Conservation (phyloP, 2,888 invertebrate genomes). For the Orgyia antiqua region DNA sequence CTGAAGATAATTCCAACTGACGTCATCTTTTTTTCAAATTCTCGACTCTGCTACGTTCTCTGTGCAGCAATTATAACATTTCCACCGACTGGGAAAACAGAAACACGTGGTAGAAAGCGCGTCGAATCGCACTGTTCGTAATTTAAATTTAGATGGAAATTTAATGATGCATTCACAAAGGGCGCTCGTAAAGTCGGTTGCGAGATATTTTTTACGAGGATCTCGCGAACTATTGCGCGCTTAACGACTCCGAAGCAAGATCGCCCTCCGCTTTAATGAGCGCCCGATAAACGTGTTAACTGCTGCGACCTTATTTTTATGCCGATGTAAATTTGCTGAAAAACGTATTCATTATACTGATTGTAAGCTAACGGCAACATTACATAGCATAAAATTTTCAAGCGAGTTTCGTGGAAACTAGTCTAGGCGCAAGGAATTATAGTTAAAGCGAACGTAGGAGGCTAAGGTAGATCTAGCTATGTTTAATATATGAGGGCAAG, state of each 20-base stretch:
- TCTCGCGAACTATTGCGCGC: constrained; percentile 79
- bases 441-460: constrained; percentile 35
- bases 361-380: constrained; percentile 45
- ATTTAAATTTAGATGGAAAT: constrained; percentile 79
- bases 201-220: constrained; percentile 76
- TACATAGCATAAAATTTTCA: constrained; percentile 38
- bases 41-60: constrained; percentile 71
- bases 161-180: constrained; percentile 79
- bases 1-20: constrained; percentile 78
- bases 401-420: constrained; percentile 29
- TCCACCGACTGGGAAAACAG: constrained; percentile 76
- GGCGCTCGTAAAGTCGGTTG: constrained; percentile 72
- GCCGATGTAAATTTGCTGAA: constrained; percentile 73
- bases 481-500: constrained; percentile 76
- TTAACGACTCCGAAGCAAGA: constrained; percentile 78
- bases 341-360: constrained; percentile 71
- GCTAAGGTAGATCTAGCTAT: constrained; percentile 60
- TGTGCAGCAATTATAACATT: constrained; percentile 78
- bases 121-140: constrained; percentile 70
- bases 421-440: constrained; percentile 25
- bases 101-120: constrained; percentile 72
- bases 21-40: constrained; percentile 77
- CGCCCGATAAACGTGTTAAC: constrained; percentile 78
- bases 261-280: constrained; percentile 77
- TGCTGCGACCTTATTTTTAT: constrained; percentile 77